These are phyloP conservation scores for Epistrophe eligans DNA, from an alignment of 2,888 invertebrate genomes.

Conservation along the genomic window DNA sequence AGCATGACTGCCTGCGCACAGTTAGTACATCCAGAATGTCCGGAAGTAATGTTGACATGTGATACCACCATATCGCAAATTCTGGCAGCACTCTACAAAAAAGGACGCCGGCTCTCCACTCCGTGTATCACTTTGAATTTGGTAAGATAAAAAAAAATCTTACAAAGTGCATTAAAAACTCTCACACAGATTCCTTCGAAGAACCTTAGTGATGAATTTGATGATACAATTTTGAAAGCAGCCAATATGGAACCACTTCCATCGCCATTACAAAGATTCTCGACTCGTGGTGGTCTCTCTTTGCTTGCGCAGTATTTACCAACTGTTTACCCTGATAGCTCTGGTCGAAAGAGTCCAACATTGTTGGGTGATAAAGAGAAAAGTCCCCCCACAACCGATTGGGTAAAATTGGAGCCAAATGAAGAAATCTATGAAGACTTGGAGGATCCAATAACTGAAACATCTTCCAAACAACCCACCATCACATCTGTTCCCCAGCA, in stretches of 20 bases:
- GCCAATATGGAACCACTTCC: slow-evolving; percentile 82
- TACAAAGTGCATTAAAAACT: background rate
- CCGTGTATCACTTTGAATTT: slow-evolving; percentile 84
- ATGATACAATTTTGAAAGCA: slow-evolving; percentile 80
- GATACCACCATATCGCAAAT: slow-evolving; percentile 87
- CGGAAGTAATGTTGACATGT: slow-evolving; percentile 85
- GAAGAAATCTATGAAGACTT: slow-evolving; percentile 87
- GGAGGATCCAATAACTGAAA: slow-evolving; percentile 85
- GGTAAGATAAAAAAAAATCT: slow-evolving; percentile 72
- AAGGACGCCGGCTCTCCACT: slow-evolving; percentile 84
- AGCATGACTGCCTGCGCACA: slow-evolving; percentile 82
- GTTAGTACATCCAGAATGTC: slow-evolving; percentile 83
- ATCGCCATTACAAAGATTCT: slow-evolving; percentile 92
- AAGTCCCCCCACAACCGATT: slow-evolving; percentile 82
- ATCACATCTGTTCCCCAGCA: slow-evolving; percentile 93
- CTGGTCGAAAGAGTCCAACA: slow-evolving; percentile 85
- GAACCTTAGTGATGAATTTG: slow-evolving; percentile 76
- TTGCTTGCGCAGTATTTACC: slow-evolving; percentile 95
- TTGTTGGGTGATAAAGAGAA: slow-evolving; percentile 83
- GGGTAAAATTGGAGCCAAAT: slow-evolving; percentile 85
- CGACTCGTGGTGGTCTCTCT: slow-evolving; percentile 94
- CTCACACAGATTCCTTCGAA: slow-evolving; percentile 74
- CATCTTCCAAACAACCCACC: slow-evolving; percentile 85
- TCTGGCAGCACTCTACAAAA: slow-evolving; percentile 85
- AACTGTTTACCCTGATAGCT: slow-evolving; percentile 92